phyloP scores from a whole-genome alignment of 2,888 invertebrate species.

The Lomographa bimaculata region DNA sequence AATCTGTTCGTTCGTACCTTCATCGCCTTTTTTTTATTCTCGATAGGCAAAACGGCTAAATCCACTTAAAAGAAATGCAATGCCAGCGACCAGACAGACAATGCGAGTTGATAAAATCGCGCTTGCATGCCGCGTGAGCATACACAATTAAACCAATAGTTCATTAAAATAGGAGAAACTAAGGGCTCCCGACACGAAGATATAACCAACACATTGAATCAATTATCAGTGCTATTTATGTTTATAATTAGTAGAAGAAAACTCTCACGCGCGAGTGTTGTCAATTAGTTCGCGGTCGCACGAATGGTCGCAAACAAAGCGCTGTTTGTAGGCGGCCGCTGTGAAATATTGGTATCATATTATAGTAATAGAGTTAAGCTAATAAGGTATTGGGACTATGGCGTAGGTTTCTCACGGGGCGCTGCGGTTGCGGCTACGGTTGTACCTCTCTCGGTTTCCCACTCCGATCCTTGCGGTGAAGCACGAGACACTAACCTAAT shows the following conservation, averaged over 20 bases:
- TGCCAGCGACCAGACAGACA: too few relatives aligned
- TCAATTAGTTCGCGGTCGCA: conserved; percentile 17
- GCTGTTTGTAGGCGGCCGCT: conserved; percentile 24
- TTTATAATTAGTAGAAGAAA: conserved; percentile 14
- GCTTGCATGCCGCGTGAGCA: conserved; percentile 10
- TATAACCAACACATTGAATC: conserved; percentile 13
- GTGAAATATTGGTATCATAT: conserved; percentile 26
- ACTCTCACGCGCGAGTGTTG: conserved; percentile 13
- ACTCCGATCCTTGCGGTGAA: conserved; percentile 22
- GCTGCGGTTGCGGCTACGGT: conserved; percentile 31
- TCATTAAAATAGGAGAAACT: conserved; percentile 16
- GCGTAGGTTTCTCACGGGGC: conserved; percentile 46
- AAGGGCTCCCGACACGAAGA: conserved; percentile 9
- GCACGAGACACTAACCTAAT: conserved; percentile 42
- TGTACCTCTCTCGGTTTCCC: conserved; percentile 19
- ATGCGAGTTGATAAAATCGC: conserved; percentile 24
- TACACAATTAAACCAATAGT: conserved; percentile 12
- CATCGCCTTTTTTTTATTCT: too few relatives aligned
- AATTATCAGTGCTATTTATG: conserved; percentile 12
- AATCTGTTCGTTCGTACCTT: too few relatives aligned
- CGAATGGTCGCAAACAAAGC: conserved; percentile 25
- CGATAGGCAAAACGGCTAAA: too few relatives aligned
- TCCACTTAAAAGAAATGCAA: too few relatives aligned
- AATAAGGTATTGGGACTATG: conserved; percentile 1
- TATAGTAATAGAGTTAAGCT: conserved; percentile 7